Evolutionary conservation across 2,113 vertebrate species (phyloP).

Genomic region (Glaucomys volans): DNA sequence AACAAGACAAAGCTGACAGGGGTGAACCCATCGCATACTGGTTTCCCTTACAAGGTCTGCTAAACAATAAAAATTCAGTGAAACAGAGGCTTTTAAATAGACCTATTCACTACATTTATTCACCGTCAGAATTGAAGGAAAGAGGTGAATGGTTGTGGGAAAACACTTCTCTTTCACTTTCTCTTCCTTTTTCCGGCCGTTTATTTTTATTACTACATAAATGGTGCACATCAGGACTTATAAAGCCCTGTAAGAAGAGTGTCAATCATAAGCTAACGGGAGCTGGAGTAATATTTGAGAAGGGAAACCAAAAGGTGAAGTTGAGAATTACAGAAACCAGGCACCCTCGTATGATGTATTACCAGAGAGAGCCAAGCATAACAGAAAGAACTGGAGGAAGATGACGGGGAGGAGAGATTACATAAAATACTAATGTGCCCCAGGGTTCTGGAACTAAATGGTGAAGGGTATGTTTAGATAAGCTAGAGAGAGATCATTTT

Average conservation of each 20-base stretch:
- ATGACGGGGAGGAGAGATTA: constrained; percentile 38
- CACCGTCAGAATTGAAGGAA: constrained; percentile 6
- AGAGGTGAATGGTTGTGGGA: constrained; percentile 35
- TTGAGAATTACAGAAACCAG: constrained; percentile 61
- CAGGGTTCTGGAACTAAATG: constrained; percentile 45
- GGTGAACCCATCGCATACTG: neutral
- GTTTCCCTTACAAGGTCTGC: neutral
- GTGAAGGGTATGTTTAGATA: constrained; percentile 61
- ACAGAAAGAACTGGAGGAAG: constrained; percentile 50
- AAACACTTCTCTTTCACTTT: constrained; percentile 38
- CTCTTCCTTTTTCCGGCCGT: constrained; percentile 46
- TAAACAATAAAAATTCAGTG: constrained; percentile 29
- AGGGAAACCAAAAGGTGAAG: constrained; percentile 61
- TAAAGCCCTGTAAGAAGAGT: neutral
- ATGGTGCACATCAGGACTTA: constrained; percentile 46
- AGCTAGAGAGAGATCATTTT: constrained; percentile 54
- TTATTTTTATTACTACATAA: constrained; percentile 70
- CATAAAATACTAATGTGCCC: constrained; percentile 62
- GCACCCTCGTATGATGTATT: constrained; percentile 53
- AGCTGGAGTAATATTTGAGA: constrained; percentile 44
- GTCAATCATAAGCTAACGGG: constrained; percentile 55
- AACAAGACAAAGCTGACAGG: neutral
- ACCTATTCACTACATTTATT: constrained; percentile 30
- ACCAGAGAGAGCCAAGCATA: constrained; percentile 60
- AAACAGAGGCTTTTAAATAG: constrained; percentile 10